Evolutionary conservation across 92 coral and sea anemone species (phyloP).

Genomic region (Actinernus sp.): DNA sequence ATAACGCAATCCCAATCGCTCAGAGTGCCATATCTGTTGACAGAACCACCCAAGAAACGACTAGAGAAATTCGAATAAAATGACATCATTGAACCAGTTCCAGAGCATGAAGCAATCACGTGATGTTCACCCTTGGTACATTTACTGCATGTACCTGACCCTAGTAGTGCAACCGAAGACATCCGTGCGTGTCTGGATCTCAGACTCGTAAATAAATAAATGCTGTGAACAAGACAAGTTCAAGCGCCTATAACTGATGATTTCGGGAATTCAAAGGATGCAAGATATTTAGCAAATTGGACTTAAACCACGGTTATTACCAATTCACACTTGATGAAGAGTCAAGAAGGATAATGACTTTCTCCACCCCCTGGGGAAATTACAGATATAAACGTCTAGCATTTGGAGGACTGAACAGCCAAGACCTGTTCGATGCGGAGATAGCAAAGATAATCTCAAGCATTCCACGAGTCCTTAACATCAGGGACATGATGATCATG

Average conservation of each 20-base stretch:
- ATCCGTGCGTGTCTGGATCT: constrained; percentile 25
- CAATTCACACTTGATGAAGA: constrained; percentile 61
- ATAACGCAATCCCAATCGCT: constrained; percentile 26
- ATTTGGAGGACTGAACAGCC: constrained; percentile 63
- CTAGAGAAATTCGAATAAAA: constrained; percentile 21
- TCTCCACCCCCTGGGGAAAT: constrained; percentile 64
- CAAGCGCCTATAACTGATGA: constrained; percentile 61
- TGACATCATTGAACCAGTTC: constrained; percentile 50
- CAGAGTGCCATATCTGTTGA: constrained; percentile 15
- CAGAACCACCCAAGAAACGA: constrained; percentile 40
- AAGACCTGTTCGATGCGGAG: constrained; percentile 66
- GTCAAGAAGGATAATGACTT: constrained; percentile 50
- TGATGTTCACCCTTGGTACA: constrained; percentile 60
- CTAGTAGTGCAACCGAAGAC: constrained; percentile 32
- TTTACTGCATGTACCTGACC: constrained; percentile 40
- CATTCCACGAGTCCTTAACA: constrained; percentile 54
- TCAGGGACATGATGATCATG: constrained; percentile 40
- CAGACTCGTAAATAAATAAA: constrained; percentile 21
- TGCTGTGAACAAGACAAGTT: constrained; percentile 38
- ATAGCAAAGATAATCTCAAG: constrained; percentile 48
- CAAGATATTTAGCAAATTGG: constrained; percentile 39
- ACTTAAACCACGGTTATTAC: constrained; percentile 60
- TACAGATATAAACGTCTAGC: constrained; percentile 57
- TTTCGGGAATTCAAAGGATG: constrained; percentile 40
- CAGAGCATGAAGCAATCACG: constrained; percentile 45